These are phyloP conservation scores for Esox masquinongy DNA, from an alignment of 2,797 vertebrate genomes.

Conservation along the genomic window DNA sequence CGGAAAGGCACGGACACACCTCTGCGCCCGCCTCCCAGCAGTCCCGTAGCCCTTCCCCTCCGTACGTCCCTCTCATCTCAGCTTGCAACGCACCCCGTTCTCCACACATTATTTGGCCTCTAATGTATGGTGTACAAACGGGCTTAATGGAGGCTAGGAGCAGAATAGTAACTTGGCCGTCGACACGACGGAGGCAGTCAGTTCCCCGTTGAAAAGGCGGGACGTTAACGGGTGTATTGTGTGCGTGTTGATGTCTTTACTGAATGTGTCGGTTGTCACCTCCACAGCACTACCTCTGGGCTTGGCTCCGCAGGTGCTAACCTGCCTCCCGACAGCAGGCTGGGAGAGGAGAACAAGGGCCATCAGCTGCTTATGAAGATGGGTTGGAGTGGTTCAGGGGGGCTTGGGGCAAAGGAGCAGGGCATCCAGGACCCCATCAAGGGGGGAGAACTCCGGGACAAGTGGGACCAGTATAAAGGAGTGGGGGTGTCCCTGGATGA, in stretches of 20 bases:
- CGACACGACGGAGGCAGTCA: neutral
- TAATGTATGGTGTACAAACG: neutral
- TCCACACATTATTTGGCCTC: neutral
- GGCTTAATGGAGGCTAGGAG: neutral
- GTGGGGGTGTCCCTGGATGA: constrained; percentile 95
- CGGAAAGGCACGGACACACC: constrained; percentile 23
- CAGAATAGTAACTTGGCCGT: neutral
- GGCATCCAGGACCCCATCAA: constrained; percentile 98
- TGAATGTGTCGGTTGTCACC: neutral
- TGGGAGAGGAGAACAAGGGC: constrained; percentile 97
- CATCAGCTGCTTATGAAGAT: constrained; percentile 99
- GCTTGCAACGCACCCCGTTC: too few species aligned
- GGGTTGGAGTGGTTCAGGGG: constrained; percentile 98
- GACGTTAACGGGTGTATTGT: neutral
- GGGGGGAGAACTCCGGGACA: constrained; percentile 93
- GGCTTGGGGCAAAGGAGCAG: constrained; percentile 94
- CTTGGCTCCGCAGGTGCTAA: constrained; percentile 79
- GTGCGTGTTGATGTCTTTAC: neutral
- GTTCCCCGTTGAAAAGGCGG: neutral
- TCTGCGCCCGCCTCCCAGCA: constrained; percentile 48
- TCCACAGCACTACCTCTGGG: constrained; percentile 71
- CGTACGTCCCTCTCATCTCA: constrained; percentile 74
- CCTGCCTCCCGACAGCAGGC: constrained; percentile 74
- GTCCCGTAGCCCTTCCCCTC: constrained; percentile 88
- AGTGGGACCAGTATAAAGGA: constrained; percentile 99